phyloP scores from a whole-genome alignment of 2,113 vertebrate genomes.

The Charina bottae region DNA sequence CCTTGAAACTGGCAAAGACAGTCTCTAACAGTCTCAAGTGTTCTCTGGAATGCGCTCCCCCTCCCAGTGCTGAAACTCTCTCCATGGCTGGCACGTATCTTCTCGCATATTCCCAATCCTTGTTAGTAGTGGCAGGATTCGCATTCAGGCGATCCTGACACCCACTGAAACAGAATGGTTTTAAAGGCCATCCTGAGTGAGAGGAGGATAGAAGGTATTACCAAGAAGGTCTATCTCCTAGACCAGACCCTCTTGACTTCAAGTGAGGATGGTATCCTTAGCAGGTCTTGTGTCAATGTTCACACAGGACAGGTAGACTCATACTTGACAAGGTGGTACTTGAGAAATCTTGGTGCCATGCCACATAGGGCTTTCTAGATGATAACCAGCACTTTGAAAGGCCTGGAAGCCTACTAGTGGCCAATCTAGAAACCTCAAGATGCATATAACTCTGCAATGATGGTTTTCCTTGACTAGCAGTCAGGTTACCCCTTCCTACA shows the following conservation, averaged over 20 bases:
- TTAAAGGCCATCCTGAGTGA: not conserved
- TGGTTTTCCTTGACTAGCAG: not conserved
- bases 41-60: too few species aligned
- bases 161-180: not conserved
- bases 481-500: not conserved
- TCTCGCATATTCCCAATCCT: too few species aligned
- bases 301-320: not conserved
- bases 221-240: not conserved
- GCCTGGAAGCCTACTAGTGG: not conserved
- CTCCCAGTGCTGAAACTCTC: too few species aligned
- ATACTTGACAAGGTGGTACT: not conserved
- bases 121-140: too few species aligned
- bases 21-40: too few species aligned
- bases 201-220: not conserved
- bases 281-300: not conserved
- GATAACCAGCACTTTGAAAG: too few species aligned
- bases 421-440: not conserved
- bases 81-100: too few species aligned
- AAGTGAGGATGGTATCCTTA: not conserved
- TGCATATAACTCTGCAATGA: not conserved
- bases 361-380: not conserved
- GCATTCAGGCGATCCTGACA: too few species aligned
- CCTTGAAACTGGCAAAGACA: too few species aligned
- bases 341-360: not conserved
- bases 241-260: not conserved